Evolutionary conservation across 2,113 vertebrate genomes (phyloP), one percentile per base, ranked within the genome.

Genomic region (Tenrec ecaudatus): DNA sequence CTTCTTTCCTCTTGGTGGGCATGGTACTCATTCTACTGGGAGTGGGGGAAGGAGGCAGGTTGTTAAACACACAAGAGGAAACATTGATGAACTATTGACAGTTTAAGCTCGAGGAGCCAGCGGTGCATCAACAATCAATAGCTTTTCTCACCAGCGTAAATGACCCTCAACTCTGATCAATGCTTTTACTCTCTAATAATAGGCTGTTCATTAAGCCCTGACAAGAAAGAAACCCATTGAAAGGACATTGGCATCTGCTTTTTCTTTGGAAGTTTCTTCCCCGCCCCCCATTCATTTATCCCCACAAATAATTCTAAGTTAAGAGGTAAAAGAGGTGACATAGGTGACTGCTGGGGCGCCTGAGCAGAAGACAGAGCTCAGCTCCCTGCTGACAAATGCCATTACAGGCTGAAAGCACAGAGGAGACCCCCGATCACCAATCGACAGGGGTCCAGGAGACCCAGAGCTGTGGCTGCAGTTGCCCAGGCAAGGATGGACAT

Each of bases 201-300:
- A 53, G 73, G 25, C 94, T 9, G 25, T 82, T 88, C 2, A 0
- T 60, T 43, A 29, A 62, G 29, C 38, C 10, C 85, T 57, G 83
- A 62, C 47, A 89, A 58, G 76, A 53, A 85, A 38, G 78, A 53
- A 83, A 38, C 17, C 0, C 0, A 2, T n/a, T 15, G 47, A 79
- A 92, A 91, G 68, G 78, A 25, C 5, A 62, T 71, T 43, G n/a
- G 10, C 79, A 6, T 93, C 82, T 88, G 57, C 36, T 79, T 95
- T 75, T 9, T 19, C 86, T 82, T 40, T 73, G 38, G 58, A 47
- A 38, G 40, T 87, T 94, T n/a, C n/a, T n/a, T n/a, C n/a, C n/a
- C n/a, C n/a, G n/a, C n/a, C n/a, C n/a, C n/a, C n/a, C n/a, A n/a
- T n/a, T n/a, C 17, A 8, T 40, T 11, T 12, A 53, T 15, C 47